Conservation (phyloP, 2,797 vertebrate genomes). For the Mastacembelus armatus region DNA sequence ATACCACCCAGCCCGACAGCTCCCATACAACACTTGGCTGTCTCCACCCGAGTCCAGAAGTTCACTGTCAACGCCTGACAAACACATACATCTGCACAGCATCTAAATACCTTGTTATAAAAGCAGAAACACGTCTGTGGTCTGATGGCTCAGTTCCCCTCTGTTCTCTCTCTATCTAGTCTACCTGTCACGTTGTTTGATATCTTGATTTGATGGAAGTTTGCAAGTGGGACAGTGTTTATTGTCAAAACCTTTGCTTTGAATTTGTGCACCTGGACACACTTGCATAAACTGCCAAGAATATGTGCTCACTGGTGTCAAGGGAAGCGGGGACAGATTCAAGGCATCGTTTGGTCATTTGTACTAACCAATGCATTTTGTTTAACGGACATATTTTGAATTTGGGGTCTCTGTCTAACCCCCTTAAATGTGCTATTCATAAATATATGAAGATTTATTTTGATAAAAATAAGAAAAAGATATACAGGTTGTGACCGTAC, state of each 20-base stretch:
- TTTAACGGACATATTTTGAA: too few species aligned
- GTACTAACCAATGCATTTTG: not conserved
- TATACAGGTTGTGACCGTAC: too few species aligned
- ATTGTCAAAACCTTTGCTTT: conserved; percentile 39
- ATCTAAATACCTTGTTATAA: conserved; percentile 78
- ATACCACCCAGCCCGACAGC: conserved; percentile 65
- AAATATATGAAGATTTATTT: too few species aligned
- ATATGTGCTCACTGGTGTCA: conserved; percentile 1
- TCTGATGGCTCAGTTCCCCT: conserved; percentile 78
- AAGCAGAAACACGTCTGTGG: conserved; percentile 65
- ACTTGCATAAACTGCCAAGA: conserved; percentile 3
- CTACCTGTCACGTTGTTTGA: conserved; percentile 65
- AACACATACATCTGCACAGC: conserved; percentile 84
- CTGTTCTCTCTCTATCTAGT: conserved; percentile 21
- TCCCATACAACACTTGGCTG: conserved; percentile 43
- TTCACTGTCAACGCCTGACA: conserved; percentile 79
- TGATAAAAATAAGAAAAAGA: too few species aligned
- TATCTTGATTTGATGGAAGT: conserved; percentile 49
- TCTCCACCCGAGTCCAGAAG: conserved; percentile 52
- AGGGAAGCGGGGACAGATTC: conserved; percentile 31
- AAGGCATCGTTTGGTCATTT: conserved; percentile 21
- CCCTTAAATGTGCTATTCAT: too few species aligned
- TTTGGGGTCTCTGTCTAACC: too few species aligned
- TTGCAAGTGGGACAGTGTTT: conserved; percentile 26
- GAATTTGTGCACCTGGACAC: conserved; percentile 35